Conservation (phyloP, 2,888 invertebrate species). For the Oscheius sp. region DNA sequence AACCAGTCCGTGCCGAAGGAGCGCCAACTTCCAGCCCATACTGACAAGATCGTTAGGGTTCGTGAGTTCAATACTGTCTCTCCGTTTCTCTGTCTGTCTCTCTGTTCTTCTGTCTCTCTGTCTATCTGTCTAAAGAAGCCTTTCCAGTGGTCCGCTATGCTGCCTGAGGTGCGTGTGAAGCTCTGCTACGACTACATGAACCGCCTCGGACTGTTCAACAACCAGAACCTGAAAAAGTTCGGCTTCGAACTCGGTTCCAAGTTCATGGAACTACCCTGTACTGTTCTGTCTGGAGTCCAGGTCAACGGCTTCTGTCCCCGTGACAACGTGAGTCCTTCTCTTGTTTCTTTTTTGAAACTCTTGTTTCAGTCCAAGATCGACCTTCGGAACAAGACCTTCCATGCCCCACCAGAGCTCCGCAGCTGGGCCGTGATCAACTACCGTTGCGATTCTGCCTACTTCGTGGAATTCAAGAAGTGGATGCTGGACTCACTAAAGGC, state of each 20-base stretch:
- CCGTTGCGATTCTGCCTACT: not conserved
- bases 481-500: not conserved
- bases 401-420: not conserved
- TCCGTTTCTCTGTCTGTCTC: too few species aligned
- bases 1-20: not conserved
- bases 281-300: not conserved
- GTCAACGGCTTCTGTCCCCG: not conserved
- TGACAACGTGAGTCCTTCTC: not conserved
- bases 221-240: not conserved
- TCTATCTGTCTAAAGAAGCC: too few species aligned
- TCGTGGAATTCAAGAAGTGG: not conserved
- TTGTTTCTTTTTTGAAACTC: not conserved
- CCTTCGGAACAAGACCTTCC: not conserved
- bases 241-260: not conserved
- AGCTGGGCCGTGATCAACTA: not conserved
- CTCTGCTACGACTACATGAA: not conserved
- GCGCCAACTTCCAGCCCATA: not conserved
- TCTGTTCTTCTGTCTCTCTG: not conserved
- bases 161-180: not conserved
- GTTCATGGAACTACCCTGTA: not conserved
- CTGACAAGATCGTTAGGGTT: not conserved
- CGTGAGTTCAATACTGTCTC: too few species aligned
- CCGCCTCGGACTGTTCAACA: not conserved
- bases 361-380: not conserved
- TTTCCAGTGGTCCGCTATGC: not conserved